Evolutionary conservation across 2,888 invertebrate species (phyloP).

Genomic region (Diogma glabrata): DNA sequence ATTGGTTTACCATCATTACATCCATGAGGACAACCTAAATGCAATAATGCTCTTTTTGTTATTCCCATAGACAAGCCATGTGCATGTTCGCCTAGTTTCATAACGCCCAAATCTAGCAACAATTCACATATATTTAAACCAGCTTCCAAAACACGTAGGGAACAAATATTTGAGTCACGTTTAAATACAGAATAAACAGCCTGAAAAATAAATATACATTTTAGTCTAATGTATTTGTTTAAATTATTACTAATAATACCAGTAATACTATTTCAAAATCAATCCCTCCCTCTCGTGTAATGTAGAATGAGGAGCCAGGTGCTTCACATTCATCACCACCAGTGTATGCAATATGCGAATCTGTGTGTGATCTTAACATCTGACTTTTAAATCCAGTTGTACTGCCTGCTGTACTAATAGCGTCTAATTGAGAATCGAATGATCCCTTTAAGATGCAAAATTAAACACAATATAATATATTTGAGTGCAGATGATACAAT

Average conservation of each 20-base stretch:
- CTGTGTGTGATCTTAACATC: constrained; percentile 76
- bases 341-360: constrained; percentile 81
- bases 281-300: constrained; percentile 89
- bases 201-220: not conserved
- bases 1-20: constrained; percentile 59
- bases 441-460: constrained; percentile 49
- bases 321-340: constrained; percentile 81
- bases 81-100: constrained; percentile 43
- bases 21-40: constrained; percentile 90
- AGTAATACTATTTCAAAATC: constrained; percentile 75
- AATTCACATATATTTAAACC: constrained; percentile 86
- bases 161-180: constrained; percentile 72
- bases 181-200: constrained; percentile 79
- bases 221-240: not conserved
- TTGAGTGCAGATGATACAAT: not conserved
- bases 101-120: constrained; percentile 78
- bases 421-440: constrained; percentile 71
- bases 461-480: constrained; percentile 3
- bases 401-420: constrained; percentile 31
- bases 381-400: constrained; percentile 40
- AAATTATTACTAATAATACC: constrained; percentile 22
- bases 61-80: constrained; percentile 37
- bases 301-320: constrained; percentile 79
- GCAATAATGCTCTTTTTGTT: constrained; percentile 47
- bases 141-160: constrained; percentile 82